Conservation (phyloP, 2,888 invertebrate genomes). For the Latrodectus elegans region DNA sequence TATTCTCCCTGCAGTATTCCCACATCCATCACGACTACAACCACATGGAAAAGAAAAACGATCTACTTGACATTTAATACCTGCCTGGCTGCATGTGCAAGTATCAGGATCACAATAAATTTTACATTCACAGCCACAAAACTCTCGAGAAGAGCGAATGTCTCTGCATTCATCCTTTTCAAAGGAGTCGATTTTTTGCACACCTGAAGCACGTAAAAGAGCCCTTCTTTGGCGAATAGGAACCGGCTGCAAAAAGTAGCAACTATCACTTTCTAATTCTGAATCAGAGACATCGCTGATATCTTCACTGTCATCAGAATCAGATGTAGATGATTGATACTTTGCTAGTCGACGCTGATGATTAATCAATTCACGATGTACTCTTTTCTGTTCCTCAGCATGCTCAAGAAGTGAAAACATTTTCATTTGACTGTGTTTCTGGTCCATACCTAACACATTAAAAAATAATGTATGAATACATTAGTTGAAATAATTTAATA, state of each 20-base stretch:
- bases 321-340: conserved; percentile 66
- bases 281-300: conserved; percentile 78
- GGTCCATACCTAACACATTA: conserved; percentile 83
- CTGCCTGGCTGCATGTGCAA: conserved; percentile 94
- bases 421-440: conserved; percentile 81
- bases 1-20: conserved; percentile 91
- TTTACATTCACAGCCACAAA: conserved; percentile 94
- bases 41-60: conserved; percentile 97
- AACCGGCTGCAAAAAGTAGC: conserved; percentile 92
- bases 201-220: conserved; percentile 91
- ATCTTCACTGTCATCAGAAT: conserved; percentile 71
- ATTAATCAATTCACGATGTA: conserved; percentile 84
- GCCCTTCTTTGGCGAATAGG: conserved; percentile 92
- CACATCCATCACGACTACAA: conserved; percentile 94
- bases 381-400: conserved; percentile 86
- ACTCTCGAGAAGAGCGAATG: conserved; percentile 83
- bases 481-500: not conserved
- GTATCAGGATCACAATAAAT: conserved; percentile 96
- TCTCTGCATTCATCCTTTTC: conserved; percentile 96
- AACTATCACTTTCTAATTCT: conserved; percentile 90
- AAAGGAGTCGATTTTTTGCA: conserved; percentile 91
- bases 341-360: conserved; percentile 70
- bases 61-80: conserved; percentile 97
- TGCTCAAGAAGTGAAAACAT: conserved; percentile 91
- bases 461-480: not conserved